Conservation (phyloP, 2,888 invertebrate species). For the Phyllotreta cruciferae region DNA sequence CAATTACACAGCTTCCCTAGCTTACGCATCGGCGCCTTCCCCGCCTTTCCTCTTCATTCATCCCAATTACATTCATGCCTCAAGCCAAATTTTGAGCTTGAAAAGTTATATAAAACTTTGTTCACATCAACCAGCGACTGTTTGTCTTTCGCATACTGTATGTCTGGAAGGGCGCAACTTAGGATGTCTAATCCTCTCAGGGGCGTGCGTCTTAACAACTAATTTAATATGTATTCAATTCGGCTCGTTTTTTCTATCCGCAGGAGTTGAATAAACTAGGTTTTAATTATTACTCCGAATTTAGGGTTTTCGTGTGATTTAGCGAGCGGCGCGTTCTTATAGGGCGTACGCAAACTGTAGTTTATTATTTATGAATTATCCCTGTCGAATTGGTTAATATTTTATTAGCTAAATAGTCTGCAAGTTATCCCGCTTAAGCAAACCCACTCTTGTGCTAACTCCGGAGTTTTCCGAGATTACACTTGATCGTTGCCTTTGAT, state of each 20-base stretch:
- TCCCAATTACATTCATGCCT: constrained; percentile 3
- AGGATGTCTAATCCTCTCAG: constrained; percentile 3
- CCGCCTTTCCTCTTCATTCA: constrained; percentile 2
- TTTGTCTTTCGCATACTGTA: constrained; percentile 11
- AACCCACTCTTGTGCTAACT: constrained; percentile 3
- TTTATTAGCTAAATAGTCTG: constrained; percentile 6
- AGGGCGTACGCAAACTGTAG: neutral
- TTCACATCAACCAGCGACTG: constrained; percentile 6
- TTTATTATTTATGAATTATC: constrained; percentile 7
- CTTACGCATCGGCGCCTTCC: constrained; percentile 1
- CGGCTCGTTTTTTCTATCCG: too few species aligned
- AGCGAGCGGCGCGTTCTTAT: too few species aligned
- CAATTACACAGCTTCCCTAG: constrained; percentile 8
- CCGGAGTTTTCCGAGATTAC: neutral
- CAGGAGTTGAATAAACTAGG: too few species aligned
- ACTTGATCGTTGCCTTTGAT: neutral
- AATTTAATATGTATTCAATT: neutral
- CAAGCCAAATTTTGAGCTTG: constrained; percentile 14
- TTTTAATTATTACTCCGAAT: too few species aligned
- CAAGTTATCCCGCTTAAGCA: constrained; percentile 6
- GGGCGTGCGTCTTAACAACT: neutral
- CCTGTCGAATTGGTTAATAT: constrained; percentile 7
- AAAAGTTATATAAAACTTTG: constrained; percentile 13
- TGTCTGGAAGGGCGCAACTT: neutral
- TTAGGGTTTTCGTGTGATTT: too few species aligned